Percentiles rank a stretch among this genome's conserved stretches.
phyloP scores from a whole-genome alignment of 1,140 invertebrate genomes.

The Microplitis mediator region DNA sequence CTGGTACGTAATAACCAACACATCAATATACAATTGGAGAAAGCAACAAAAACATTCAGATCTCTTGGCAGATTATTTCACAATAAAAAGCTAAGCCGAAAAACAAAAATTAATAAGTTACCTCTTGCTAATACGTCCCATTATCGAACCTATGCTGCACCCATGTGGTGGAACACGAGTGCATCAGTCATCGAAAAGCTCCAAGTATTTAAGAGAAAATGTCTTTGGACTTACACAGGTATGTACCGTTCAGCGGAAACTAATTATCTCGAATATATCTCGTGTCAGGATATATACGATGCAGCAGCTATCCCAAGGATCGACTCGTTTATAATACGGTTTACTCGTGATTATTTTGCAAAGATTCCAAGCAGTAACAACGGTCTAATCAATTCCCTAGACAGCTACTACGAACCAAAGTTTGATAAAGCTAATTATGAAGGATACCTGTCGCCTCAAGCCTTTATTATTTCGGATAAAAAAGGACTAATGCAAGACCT shows the following conservation, averaged over 20 bases:
- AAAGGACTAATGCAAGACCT: not conserved
- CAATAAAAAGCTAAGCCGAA: constrained; percentile 8
- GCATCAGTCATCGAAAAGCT: no score
- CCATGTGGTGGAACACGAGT: no score
- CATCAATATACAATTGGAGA: not conserved
- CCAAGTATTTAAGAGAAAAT: no score
- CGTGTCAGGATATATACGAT: not conserved
- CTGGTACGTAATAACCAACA: not conserved
- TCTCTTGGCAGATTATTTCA: not conserved
- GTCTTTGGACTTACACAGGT: no score
- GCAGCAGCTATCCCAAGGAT: constrained; percentile 15
- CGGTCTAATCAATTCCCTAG: not conserved
- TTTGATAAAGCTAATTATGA: not conserved
- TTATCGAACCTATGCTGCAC: constrained; percentile 22
- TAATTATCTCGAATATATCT: no score
- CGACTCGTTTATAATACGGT: not conserved
- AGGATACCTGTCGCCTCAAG: not conserved
- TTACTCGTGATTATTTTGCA: no score
- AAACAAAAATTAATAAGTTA: constrained; percentile 25
- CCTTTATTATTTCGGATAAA: constrained; percentile 10
- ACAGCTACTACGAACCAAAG: not conserved
- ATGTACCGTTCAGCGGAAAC: no score
- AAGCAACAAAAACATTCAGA: not conserved
- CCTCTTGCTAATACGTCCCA: constrained; percentile 15
- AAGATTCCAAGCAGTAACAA: not conserved